phyloP scores from a whole-genome alignment of 2,113 vertebrate species.

The Cardinalis cardinalis region DNA sequence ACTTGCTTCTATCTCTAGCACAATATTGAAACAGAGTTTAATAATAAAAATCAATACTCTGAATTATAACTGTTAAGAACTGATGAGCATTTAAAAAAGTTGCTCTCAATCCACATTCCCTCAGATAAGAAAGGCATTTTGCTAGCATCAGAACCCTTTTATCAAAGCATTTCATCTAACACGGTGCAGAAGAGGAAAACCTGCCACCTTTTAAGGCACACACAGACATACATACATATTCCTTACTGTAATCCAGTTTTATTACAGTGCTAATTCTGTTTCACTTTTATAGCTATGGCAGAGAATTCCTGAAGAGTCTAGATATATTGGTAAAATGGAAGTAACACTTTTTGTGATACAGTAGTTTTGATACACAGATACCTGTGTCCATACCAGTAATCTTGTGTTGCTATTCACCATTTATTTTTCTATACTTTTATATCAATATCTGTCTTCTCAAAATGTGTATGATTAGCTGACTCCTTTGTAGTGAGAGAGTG shows the following conservation, averaged over 20 bases:
- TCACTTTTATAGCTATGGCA: neutral
- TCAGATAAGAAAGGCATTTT: neutral
- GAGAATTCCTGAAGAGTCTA: neutral
- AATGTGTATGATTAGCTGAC: neutral
- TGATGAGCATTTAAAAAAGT: neutral
- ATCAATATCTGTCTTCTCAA: neutral
- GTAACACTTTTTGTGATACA: neutral
- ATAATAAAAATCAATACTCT: conserved; percentile 2
- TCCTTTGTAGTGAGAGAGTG: neutral
- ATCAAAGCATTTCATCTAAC: neutral
- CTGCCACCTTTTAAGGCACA: neutral
- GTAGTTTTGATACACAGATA: neutral
- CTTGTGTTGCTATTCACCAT: neutral
- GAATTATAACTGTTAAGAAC: neutral
- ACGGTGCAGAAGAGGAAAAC: neutral
- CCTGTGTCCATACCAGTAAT: neutral
- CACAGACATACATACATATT: neutral
- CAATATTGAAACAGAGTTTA: neutral
- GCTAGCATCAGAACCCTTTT: neutral
- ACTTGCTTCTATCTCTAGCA: neutral
- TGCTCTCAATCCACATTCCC: neutral
- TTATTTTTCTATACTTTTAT: neutral
- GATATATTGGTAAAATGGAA: neutral
- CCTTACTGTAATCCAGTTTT: neutral
- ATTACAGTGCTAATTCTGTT: neutral